phyloP scores from a whole-genome alignment of 1,140 invertebrate genomes.

The Apis laboriosa region DNA sequence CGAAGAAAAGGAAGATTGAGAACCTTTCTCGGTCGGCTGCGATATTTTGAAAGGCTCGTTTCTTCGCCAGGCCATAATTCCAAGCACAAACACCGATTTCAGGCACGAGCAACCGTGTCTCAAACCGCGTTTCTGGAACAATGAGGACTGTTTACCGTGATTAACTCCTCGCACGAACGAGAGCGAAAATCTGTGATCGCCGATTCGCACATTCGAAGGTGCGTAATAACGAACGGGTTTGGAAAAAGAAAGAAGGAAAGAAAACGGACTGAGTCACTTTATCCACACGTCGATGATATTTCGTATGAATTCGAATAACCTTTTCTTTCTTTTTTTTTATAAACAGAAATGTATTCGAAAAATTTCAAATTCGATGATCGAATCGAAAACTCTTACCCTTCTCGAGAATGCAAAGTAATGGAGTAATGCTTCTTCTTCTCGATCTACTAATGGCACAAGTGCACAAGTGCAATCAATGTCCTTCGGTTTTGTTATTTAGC shows the following conservation, averaged over 20 bases:
- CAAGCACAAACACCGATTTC: constrained; percentile 75
- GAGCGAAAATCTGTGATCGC: constrained; percentile 52
- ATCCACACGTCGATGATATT: no score
- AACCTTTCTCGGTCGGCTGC: constrained; percentile 51
- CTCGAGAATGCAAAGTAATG: neutral
- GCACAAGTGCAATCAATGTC: constrained; percentile 18
- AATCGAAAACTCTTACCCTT: no score
- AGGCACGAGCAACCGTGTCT: constrained; percentile 61
- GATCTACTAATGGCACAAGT: constrained; percentile 1
- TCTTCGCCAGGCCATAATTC: constrained; percentile 72
- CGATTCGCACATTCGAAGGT: constrained; percentile 56
- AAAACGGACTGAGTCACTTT: constrained; percentile 30
- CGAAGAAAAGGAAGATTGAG: constrained; percentile 48
- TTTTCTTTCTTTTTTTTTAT: no score
- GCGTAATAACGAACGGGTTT: neutral
- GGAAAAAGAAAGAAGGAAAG: constrained; percentile 43
- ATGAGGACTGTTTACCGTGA: constrained; percentile 68
- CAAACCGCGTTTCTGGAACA: constrained; percentile 53
- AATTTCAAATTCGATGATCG: no score
- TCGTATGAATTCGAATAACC: no score
- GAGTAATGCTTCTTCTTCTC: neutral
- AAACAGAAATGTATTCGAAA: no score
- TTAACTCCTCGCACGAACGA: constrained; percentile 62
- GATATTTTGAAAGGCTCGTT: constrained; percentile 70
- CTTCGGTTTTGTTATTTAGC: constrained; percentile 25